Evolutionary conservation across 2,113 vertebrate species (phyloP).

Genomic region (Leptosomus discolor): DNA sequence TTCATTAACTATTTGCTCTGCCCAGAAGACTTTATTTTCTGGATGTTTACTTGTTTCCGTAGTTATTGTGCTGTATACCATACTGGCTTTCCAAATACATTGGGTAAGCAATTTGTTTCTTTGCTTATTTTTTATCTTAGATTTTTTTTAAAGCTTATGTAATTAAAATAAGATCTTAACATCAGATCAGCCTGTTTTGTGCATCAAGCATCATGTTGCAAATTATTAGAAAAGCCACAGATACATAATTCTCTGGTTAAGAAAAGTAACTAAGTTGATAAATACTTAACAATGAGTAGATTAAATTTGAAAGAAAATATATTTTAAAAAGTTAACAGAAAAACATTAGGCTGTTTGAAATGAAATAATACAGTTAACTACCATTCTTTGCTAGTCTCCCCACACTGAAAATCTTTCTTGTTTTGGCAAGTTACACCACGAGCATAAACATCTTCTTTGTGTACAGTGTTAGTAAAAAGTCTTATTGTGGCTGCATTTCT

Average conservation of each 20-base stretch:
- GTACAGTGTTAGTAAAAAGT: background rate
- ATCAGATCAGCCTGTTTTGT: background rate
- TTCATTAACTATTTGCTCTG: conserved; percentile 47
- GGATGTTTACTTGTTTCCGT: background rate
- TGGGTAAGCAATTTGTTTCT: background rate
- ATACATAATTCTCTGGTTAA: background rate
- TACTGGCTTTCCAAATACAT: background rate
- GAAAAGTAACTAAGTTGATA: background rate
- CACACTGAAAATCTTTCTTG: background rate
- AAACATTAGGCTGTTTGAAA: background rate
- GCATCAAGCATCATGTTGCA: background rate
- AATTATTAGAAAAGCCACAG: background rate
- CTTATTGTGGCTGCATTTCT: background rate
- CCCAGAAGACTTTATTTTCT: background rate
- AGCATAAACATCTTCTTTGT: background rate
- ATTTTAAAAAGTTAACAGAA: background rate
- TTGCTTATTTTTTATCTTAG: background rate
- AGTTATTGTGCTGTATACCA: background rate
- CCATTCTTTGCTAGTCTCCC: background rate
- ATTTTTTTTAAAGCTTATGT: background rate
- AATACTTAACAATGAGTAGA: background rate
- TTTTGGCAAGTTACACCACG: background rate
- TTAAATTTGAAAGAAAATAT: background rate
- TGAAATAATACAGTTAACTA: background rate
- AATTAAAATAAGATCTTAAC: background rate